These are phyloP conservation scores for Lymantria monacha DNA, from an alignment of 2,888 invertebrate species.

Conservation along the genomic window DNA sequence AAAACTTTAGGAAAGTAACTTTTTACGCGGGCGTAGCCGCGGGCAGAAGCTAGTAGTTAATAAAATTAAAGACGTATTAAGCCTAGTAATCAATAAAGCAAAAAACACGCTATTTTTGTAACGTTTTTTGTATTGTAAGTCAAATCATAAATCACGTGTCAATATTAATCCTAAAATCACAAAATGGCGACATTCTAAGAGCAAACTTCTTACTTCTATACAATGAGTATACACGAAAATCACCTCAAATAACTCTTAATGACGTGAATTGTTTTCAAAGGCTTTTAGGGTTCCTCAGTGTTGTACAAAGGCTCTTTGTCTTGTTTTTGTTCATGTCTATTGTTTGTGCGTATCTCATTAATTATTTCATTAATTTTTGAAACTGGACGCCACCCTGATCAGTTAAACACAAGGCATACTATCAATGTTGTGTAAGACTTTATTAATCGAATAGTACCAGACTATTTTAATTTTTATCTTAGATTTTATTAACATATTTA, in stretches of 20 bases:
- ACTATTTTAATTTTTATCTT: too few species aligned
- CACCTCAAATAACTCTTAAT: neutral
- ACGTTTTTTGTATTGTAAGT: neutral
- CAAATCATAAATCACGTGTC: neutral
- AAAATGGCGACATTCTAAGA: neutral
- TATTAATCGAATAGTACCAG: too few species aligned
- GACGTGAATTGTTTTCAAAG: neutral
- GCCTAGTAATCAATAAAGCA: neutral
- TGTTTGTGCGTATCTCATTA: conserved; percentile 4
- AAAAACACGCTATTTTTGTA: neutral
- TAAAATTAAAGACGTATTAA: too few species aligned
- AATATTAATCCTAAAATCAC: neutral
- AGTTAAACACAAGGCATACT: too few species aligned
- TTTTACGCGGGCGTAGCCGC: too few species aligned
- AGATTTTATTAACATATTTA: too few species aligned
- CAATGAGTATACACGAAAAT: neutral
- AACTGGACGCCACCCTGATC: too few species aligned
- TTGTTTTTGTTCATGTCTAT: neutral
- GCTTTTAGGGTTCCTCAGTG: neutral
- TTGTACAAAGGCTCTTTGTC: conserved; percentile 2
- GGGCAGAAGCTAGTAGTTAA: too few species aligned
- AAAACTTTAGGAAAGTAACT: too few species aligned
- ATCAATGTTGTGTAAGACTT: too few species aligned
- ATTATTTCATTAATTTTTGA: neutral
- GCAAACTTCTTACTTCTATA: neutral